phyloP scores from a whole-genome alignment of 2,113 vertebrate genomes.

The Damaliscus lunatus region DNA sequence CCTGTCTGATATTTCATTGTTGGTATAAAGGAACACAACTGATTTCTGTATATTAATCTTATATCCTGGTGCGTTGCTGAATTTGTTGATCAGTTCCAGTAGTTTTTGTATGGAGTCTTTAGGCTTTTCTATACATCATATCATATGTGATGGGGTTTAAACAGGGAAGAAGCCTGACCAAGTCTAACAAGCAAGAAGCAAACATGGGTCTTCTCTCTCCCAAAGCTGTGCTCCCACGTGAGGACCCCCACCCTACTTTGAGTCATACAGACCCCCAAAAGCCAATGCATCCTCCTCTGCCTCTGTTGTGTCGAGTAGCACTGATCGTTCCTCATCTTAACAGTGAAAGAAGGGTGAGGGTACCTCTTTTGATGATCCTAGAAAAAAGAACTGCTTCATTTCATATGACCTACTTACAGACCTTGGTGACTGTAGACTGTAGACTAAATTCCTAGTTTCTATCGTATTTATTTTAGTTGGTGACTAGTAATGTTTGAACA shows the following conservation, averaged over 20 bases:
- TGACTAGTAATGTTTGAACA: conserved; percentile 1
- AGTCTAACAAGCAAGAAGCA: neutral
- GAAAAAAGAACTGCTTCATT: neutral
- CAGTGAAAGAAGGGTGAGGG: neutral
- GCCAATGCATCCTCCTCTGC: neutral
- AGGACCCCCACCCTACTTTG: neutral
- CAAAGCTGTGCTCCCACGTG: neutral
- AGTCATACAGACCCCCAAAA: fast-evolving
- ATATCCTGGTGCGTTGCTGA: neutral
- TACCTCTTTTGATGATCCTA: neutral
- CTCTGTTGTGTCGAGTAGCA: fast-evolving
- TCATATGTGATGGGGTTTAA: neutral
- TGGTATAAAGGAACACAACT: neutral
- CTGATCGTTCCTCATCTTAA: neutral
- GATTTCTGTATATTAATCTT: neutral
- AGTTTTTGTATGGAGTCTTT: neutral
- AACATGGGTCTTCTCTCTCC: neutral
- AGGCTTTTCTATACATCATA: neutral
- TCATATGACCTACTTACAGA: neutral
- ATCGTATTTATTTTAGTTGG: conserved; percentile 26
- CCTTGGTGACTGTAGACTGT: neutral
- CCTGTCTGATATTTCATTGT: neutral
- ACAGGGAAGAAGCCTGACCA: neutral
- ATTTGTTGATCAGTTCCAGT: neutral
- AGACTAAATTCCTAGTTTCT: neutral